Percentiles rank a stretch among this genome's conserved stretches.
phyloP scores from a whole-genome alignment of 2,797 vertebrate species.

The Sebastes variabilis region DNA sequence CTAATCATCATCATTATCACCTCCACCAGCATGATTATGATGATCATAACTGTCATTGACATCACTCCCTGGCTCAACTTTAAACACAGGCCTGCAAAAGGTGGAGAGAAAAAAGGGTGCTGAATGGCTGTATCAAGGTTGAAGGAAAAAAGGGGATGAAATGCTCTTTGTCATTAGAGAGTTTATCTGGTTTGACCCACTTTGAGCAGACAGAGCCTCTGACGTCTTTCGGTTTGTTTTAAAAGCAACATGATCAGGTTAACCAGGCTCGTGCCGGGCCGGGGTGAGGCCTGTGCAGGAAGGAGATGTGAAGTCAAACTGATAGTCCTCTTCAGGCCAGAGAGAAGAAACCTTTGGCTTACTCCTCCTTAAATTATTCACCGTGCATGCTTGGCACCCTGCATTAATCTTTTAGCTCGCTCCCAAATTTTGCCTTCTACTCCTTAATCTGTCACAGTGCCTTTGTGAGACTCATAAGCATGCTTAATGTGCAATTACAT shows the following conservation, averaged over 20 bases:
- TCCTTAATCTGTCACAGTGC: constrained; percentile 12
- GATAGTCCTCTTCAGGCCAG: constrained; percentile 20
- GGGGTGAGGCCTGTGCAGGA: constrained; percentile 49
- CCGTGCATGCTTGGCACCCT: constrained; percentile 21
- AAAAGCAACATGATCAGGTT: constrained; percentile 39
- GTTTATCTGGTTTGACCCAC: constrained; percentile 66
- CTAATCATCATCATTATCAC: constrained; percentile 9
- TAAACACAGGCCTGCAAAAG: constrained; percentile 16
- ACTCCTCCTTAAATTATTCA: constrained; percentile 70
- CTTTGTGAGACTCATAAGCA: not conserved
- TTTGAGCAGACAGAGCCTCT: constrained; percentile 35
- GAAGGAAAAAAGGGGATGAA: not conserved
- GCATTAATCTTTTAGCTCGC: constrained; percentile 39
- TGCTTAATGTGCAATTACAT: constrained; percentile 3
- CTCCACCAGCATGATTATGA: not conserved
- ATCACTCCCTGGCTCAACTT: constrained; percentile 10
- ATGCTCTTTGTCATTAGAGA: constrained; percentile 38
- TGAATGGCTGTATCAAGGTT: not conserved
- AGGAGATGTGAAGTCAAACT: constrained; percentile 23
- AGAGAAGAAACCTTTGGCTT: constrained; percentile 17
- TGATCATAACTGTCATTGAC: constrained; percentile 3
- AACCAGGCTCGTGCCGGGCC: constrained; percentile 12
- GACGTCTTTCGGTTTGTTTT: constrained; percentile 34
- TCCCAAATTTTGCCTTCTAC: constrained; percentile 1
- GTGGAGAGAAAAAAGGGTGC: not conserved